Base-by-base conservation (phyloP, 2,113 vertebrate species). In the Pagrus major region DNA sequence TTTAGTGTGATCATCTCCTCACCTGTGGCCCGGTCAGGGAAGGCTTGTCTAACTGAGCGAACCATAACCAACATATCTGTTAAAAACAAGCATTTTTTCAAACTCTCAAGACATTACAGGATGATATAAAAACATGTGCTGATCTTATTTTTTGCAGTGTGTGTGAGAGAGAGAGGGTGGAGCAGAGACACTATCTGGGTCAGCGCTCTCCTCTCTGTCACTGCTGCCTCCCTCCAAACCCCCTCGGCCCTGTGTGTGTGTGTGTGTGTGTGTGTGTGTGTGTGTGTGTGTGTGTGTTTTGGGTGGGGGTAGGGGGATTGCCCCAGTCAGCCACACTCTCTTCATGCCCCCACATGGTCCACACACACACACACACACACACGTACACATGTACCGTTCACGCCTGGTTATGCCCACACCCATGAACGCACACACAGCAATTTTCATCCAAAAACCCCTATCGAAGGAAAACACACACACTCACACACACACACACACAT, bases 101-200 rank as follows among this genome's bases (percentile, higher is more conserved):
- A n/a, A n/a, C n/a, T n/a, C n/a, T n/a, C n/a, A n/a, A n/a, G n/a
- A n/a, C n/a, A 42, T 52, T 6, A 35, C 15, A 21, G 2, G 35
- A 5, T 20, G 14, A 69, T 42, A 60, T 42, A 72, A 46, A 80
- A 55, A 37, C 18, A n/a, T 8, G 8, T 23, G 15, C 37, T 29
- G 12, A 25, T 63, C 23, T 55, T 27, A 56, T 71, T 79, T 84
- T 83, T 86, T 89, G 60, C 61, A 81, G 90, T 27, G 84, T 76
- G 76, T 25, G 44, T 61, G 75, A 82, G 81, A 81, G n/a, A n/a
- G 75, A 85, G 91, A 90, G 91, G 82, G 88, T 83, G 85, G 78
- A 83, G 82, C 74, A 71, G 68, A 66, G 80, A 86, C 79, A 86
- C 88, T 94, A 95, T 93, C 92, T 95, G 94, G 94, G 93, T 95